Conservation (phyloP, 2,888 invertebrate genomes). For the Papilio protenor region DNA sequence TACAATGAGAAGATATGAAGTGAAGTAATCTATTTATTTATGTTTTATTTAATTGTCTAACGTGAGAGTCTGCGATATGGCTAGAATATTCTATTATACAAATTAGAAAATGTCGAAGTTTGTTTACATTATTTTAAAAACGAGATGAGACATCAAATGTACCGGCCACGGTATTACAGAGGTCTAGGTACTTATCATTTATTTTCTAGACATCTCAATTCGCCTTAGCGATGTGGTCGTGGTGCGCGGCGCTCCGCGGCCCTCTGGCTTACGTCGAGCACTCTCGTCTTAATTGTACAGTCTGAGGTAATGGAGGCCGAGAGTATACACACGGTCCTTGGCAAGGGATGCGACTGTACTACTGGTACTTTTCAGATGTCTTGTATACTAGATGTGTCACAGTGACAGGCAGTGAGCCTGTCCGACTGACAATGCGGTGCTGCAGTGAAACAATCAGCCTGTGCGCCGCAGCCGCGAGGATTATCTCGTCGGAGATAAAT, state of each 20-base stretch:
- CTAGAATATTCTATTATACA: too few species aligned
- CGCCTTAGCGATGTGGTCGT: background rate
- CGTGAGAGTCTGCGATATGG: too few species aligned
- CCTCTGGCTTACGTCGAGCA: background rate
- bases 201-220: background rate
- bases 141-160: too few species aligned
- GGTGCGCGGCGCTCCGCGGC: background rate
- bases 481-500: conserved; percentile 7
- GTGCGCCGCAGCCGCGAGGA: background rate
- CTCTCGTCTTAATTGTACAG: conserved; percentile 17
- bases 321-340: background rate
- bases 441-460: background rate
- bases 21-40: background rate
- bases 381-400: background rate
- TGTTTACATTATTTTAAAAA: too few species aligned
- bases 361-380: background rate
- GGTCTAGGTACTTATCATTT: background rate
- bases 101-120: too few species aligned
- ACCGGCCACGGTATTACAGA: background rate
- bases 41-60: background rate
- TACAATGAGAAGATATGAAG: background rate
- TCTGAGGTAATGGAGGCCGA: conserved; percentile 1
- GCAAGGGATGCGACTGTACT: background rate
- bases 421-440: background rate
- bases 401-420: background rate